Evolutionary conservation across 2,797 vertebrate species (phyloP), one percentile per base, ranked within the genome.

Genomic region (Acanthurus tractus): DNA sequence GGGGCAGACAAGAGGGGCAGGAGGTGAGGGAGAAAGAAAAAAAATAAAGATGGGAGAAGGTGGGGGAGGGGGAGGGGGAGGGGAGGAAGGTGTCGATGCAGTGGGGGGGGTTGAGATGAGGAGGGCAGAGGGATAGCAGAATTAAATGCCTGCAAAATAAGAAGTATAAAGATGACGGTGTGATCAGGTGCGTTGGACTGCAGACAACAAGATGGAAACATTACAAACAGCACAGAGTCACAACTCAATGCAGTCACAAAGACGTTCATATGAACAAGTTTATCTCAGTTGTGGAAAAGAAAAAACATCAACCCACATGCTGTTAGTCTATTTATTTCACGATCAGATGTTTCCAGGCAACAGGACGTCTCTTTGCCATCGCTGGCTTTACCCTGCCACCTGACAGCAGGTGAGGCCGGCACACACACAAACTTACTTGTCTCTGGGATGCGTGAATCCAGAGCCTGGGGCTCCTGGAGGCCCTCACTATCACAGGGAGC

Each of bases 81-180:
- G 69, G 40, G 9, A 87, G 57, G 87, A 64, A 52, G 34, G 72
- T 78, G 61, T 56, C 69, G 48, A 79, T 68, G 74, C 71, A 89
- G 78, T 63, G 69, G 88, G 79, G 78, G 76, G 91, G 72, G 79
- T 82, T 69, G 94, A 92, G 86, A 89, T 89, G 92, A 94, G 88
- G 92, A 85, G 89, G 90, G 94, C 93, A 93, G 95, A 96, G 95
- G 94, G 96, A 97, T 88, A 97, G 96, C 91, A 97, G 96, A 96
- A 86, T 98, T 98, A 99, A 95, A 99, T 95, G 97, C 98, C 98
- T 99, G 97, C 93, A 98, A 99, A 94, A 98, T 97, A 98, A 98
- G 89, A 98, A 97, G 95, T 95, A 95, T 86, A 84, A 87, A 96
- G 87, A 94, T 84, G 89, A 90, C 22, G 82, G 66, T 61, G 80